Percentiles rank a stretch among this genome's conserved stretches.
phyloP scores from a whole-genome alignment of 2,113 vertebrate genomes.

The Dromaius novaehollandiae region DNA sequence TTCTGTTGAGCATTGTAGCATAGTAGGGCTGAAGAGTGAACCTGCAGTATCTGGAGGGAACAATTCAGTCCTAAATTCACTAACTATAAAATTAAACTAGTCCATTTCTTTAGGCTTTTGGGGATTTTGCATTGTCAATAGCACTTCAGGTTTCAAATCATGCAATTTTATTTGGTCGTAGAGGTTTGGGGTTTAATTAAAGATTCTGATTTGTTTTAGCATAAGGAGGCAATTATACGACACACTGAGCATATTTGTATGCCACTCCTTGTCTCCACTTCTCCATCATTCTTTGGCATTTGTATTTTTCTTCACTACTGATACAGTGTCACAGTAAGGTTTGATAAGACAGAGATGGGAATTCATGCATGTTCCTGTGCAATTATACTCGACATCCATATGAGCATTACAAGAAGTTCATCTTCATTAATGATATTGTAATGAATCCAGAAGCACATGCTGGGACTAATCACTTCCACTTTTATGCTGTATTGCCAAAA shows the following conservation, averaged over 20 bases:
- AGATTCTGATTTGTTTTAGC: neutral
- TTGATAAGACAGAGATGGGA: constrained; percentile 24
- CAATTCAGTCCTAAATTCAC: neutral
- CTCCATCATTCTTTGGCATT: neutral
- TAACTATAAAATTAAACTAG: neutral
- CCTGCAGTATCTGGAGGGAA: neutral
- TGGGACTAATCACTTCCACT: constrained; percentile 10
- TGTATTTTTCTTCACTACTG: neutral
- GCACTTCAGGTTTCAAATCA: neutral
- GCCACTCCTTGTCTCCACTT: neutral
- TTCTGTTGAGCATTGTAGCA: no score
- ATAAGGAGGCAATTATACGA: neutral
- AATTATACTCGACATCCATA: constrained; percentile 49
- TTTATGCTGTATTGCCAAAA: constrained; percentile 43
- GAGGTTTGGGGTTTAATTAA: neutral
- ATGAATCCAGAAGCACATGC: constrained; percentile 17
- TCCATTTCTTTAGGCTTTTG: neutral
- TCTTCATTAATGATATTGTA: constrained; percentile 35
- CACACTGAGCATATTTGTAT: neutral
- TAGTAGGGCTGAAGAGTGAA: neutral
- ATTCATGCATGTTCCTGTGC: constrained; percentile 22
- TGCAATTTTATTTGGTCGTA: neutral
- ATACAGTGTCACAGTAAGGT: constrained; percentile 20
- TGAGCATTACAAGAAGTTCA: neutral
- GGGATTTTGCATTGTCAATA: neutral